Evolutionary conservation across 2,797 vertebrate species (phyloP).

Genomic region (Tinamus major): DNA sequence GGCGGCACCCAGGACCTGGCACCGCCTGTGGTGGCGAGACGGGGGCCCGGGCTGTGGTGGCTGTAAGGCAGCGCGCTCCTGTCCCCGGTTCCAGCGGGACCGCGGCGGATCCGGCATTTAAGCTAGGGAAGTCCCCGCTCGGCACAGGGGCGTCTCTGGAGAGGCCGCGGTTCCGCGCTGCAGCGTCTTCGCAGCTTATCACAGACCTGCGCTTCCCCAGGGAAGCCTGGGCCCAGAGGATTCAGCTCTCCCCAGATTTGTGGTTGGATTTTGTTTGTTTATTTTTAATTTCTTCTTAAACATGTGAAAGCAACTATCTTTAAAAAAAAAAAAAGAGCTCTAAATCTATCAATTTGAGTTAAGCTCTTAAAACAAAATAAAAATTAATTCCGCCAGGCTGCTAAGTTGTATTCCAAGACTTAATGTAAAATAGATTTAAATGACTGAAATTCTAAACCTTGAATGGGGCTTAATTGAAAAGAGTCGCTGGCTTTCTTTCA

Average conservation of each 20-base stretch:
- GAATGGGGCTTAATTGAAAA: background rate
- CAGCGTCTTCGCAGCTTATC: conserved; percentile 41
- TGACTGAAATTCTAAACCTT: conserved; percentile 12
- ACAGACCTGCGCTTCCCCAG: conserved; percentile 45
- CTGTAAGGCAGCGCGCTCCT: background rate
- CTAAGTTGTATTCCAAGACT: conserved; percentile 18
- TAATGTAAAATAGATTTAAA: conserved; percentile 28
- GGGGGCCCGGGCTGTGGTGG: too few species aligned
- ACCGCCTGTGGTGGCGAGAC: background rate
- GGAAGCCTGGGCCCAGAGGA: conserved; percentile 62
- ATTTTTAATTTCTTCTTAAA: conserved; percentile 68
- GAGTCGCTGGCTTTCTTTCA: background rate
- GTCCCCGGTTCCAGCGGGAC: conserved; percentile 51
- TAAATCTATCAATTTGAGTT: conserved; percentile 58
- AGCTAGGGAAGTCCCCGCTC: conserved; percentile 53
- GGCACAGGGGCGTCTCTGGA: conserved; percentile 27
- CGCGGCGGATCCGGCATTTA: conserved; percentile 46
- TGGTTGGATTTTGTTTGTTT: conserved; percentile 64
- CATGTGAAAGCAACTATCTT: conserved; percentile 60
- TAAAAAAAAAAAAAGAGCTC: background rate
- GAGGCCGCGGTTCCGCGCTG: conserved; percentile 51
- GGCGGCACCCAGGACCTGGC: background rate
- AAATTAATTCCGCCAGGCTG: conserved; percentile 24
- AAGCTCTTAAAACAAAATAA: conserved; percentile 48
- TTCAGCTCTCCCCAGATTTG: conserved; percentile 56